Evolutionary conservation across 2,888 invertebrate species (phyloP).

Genomic region (Coecobrya sp.): DNA sequence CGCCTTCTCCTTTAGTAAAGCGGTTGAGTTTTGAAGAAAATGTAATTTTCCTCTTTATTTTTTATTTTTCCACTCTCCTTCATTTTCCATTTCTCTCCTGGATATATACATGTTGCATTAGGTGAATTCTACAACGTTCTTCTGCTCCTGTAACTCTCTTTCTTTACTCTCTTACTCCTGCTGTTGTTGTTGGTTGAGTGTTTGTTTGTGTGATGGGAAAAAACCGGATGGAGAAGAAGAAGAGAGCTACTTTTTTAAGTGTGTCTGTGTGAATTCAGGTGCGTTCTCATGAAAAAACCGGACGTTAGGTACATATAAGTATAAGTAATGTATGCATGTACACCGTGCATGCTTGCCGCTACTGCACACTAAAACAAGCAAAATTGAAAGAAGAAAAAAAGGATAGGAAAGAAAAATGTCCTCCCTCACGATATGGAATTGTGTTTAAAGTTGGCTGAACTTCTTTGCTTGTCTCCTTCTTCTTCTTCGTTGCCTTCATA

Average conservation of each 20-base stretch:
- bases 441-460: slow-evolving; percentile 73
- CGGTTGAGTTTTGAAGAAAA: slow-evolving; percentile 39
- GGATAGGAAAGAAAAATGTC: slow-evolving; percentile 58
- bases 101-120: slow-evolving; percentile 11
- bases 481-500: not conserved
- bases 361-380: not conserved
- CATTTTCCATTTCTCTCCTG: slow-evolving; percentile 3
- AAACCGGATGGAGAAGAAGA: slow-evolving; percentile 72
- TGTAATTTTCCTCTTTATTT: slow-evolving; percentile 25
- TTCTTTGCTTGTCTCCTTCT: slow-evolving; percentile 19
- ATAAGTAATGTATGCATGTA: not conserved
- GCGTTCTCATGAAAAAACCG: slow-evolving; percentile 81
- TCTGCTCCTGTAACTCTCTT: not conserved
- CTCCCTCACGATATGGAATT: slow-evolving; percentile 60
- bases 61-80: not conserved
- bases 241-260: slow-evolving; percentile 68
- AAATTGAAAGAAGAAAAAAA: not conserved
- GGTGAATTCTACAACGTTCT: slow-evolving; percentile 40
- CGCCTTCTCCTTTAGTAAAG: not conserved
- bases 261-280: slow-evolving; percentile 82
- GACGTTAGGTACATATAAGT: slow-evolving; percentile 73
- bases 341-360: slow-evolving; percentile 16
- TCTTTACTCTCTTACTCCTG: not conserved
- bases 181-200: not conserved
- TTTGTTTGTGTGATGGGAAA: slow-evolving; percentile 54